Evolutionary conservation across 2,113 vertebrate species (phyloP).

Genomic region (Macquaria ambigua): DNA sequence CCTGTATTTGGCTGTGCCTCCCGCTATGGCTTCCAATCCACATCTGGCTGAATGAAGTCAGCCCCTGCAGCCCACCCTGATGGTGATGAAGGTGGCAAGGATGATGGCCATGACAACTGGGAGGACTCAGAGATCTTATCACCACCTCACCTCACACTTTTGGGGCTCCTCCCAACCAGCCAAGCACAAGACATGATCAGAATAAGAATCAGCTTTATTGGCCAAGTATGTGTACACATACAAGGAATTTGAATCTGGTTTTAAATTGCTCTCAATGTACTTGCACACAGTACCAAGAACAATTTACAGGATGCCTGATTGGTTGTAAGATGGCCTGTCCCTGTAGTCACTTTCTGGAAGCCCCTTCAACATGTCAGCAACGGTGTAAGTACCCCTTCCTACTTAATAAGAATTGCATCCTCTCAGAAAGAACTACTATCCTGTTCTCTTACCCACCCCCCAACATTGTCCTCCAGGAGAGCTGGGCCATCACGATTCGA

Average conservation of each 20-base stretch:
- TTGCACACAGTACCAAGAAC: too few species aligned
- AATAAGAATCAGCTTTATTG: too few species aligned
- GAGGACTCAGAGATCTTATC: background rate
- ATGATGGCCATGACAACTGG: slow-evolving; percentile 9
- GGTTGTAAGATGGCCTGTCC: background rate
- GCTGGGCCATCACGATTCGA: background rate
- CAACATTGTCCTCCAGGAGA: background rate
- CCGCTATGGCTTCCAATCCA: background rate
- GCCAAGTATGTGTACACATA: too few species aligned
- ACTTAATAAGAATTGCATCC: background rate
- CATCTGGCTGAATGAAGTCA: slow-evolving; percentile 24
- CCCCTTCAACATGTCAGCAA: background rate
- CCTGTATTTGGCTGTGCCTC: slow-evolving; percentile 26
- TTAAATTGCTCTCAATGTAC: too few species aligned
- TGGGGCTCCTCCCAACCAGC: background rate
- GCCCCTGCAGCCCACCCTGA: background rate
- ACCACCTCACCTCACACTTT: background rate
- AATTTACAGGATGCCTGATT: background rate
- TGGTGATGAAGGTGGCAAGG: slow-evolving; percentile 22
- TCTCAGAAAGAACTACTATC: background rate
- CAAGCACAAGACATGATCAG: background rate
- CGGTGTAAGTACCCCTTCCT: background rate
- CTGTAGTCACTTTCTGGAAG: background rate
- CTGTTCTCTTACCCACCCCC: background rate
- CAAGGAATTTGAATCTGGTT: too few species aligned